Base-by-base conservation (phyloP, 2,113 vertebrate genomes). In the Xyrauchen texanus region DNA sequence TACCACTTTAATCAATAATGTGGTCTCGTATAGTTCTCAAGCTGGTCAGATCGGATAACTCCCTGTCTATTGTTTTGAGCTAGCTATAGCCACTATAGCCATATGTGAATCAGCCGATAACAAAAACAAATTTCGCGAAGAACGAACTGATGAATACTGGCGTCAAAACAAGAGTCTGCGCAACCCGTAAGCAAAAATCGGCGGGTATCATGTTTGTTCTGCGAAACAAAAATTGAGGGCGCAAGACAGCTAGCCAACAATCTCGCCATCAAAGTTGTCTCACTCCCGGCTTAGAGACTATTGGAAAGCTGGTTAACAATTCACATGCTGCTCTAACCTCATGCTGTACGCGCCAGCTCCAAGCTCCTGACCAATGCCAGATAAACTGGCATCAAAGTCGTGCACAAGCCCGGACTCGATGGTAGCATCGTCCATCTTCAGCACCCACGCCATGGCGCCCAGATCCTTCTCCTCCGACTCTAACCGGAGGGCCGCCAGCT, bases 291-390 rank as follows among this genome's bases (percentile, higher is more conserved):
- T 71, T 55, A 55, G 6, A 44, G 69, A 7, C 53, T 58, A 5
- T 58, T 16, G 53, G 13, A 5, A 67, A 46, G 42, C 51, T n/a
- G 21, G 21, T 34, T 34, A 34, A 1, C 21, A 34, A 34, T 34
- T 34, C 21, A 34, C 21, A 34, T 3, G 21, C 21, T 34, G 8
- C 12, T 63, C 82, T 57, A 5, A 87, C 89, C 97, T 99, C 97
- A 99, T 99, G 90, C 97, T 99, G 89, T 99, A 99, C 11, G 97
- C 97, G 68, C 97, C 97, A 0, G 97, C 97, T 6, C 97, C 97
- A 53, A 99, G 93, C 85, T 99, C 97, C 88, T 99, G 97, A 8
- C 97, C 97, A 69, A 99, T 99, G 34, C 97, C 97, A 1, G 97
- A 99, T 4, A 99, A 92, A 85, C 97, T 98, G 86, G 97, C 96